phyloP scores from a whole-genome alignment of 2,888 invertebrate genomes.

The Tubiluchus corallicola region DNA sequence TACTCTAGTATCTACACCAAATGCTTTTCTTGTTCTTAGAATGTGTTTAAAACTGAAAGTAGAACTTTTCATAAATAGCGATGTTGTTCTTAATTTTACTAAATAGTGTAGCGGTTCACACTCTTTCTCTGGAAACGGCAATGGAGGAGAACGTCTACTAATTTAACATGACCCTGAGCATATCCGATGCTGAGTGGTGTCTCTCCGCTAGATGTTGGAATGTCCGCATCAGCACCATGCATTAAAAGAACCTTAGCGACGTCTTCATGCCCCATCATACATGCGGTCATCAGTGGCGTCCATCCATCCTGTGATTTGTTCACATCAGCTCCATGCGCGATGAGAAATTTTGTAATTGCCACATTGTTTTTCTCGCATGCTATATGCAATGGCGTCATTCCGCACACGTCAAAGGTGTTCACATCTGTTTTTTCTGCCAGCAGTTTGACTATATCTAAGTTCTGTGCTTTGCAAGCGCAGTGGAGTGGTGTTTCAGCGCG shows the following conservation, averaged over 20 bases:
- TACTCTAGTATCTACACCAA: too few species aligned
- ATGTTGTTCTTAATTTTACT: too few species aligned
- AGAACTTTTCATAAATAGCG: too few species aligned
- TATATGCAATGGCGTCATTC: neutral
- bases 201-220: neutral
- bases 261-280: neutral
- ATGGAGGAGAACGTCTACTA: too few species aligned
- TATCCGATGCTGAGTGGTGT: neutral
- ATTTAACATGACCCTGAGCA: neutral
- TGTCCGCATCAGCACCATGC: slow-evolving; percentile 1
- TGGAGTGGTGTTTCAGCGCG: neutral
- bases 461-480: neutral
- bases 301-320: neutral
- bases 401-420: neutral
- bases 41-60: too few species aligned
- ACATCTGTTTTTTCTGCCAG: neutral
- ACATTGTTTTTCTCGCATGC: too few species aligned
- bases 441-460: neutral
- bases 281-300: neutral
- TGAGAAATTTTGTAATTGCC: neutral
- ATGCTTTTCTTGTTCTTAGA: too few species aligned
- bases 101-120: too few species aligned
- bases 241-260: neutral
- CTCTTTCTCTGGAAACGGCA: too few species aligned
- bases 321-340: neutral